Percentiles rank a stretch among this genome's conserved stretches.
These are phyloP conservation scores for Xenus cinereus DNA, from an alignment of 2,113 vertebrate species.

Conservation along the genomic window DNA sequence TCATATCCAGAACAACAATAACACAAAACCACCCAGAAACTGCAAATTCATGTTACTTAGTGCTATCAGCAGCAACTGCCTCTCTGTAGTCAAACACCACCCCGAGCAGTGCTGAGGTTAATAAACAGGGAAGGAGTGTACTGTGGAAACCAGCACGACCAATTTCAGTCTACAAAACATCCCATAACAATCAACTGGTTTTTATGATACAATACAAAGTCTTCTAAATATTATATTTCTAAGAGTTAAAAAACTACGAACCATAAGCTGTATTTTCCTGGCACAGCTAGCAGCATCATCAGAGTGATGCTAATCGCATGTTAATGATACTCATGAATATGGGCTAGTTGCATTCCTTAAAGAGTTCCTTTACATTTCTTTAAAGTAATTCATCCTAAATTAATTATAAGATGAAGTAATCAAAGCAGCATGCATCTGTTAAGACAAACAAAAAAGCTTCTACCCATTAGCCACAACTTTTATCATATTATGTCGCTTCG, in stretches of 20 bases:
- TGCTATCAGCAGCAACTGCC: background rate
- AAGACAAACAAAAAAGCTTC: background rate
- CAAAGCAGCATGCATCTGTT: background rate
- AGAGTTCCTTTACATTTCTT: background rate
- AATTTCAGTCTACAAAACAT: background rate
- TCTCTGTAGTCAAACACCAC: background rate
- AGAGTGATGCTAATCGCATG: conserved; percentile 4
- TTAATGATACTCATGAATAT: background rate
- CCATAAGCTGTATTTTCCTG: background rate
- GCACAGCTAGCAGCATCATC: background rate
- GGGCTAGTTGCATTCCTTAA: background rate
- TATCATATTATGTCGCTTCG: background rate
- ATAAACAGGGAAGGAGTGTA: background rate
- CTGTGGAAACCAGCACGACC: background rate
- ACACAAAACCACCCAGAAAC: background rate
- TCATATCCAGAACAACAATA: background rate
- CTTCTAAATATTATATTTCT: background rate
- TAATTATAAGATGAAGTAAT: conserved; percentile 6
- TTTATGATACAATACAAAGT: background rate
- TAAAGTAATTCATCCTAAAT: background rate
- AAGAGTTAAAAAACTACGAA: background rate
- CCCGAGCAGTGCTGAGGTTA: background rate
- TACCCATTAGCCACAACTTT: background rate
- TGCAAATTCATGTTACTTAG: background rate
- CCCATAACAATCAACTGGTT: background rate